Percentiles rank a stretch among this genome's conserved stretches.
phyloP scores from a whole-genome alignment of 2,888 invertebrate genomes.

The Siphonodentalium dalli region DNA sequence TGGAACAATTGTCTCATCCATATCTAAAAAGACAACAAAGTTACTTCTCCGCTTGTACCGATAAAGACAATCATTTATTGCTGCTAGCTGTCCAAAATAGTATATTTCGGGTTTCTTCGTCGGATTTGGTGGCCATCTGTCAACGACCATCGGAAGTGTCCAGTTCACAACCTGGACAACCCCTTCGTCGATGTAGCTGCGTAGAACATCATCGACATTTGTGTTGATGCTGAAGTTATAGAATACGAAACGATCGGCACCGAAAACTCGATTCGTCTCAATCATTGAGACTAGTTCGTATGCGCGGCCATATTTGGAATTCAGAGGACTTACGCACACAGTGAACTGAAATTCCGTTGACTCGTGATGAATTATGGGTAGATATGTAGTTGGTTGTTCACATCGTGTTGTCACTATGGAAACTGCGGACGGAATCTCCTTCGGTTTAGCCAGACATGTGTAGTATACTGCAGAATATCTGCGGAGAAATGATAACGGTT shows the following conservation, averaged over 20 bases:
- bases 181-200: constrained; percentile 39
- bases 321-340: constrained; percentile 46
- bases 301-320: constrained; percentile 39
- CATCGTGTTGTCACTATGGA: constrained; percentile 28
- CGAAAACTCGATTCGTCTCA: constrained; percentile 56
- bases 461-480: constrained; percentile 32
- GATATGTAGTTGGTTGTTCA: constrained; percentile 15
- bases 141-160: constrained; percentile 47
- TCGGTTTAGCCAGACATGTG: constrained; percentile 20
- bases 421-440: constrained; percentile 21
- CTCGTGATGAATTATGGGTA: constrained; percentile 20
- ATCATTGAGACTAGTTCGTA: constrained; percentile 59
- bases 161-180: constrained; percentile 49
- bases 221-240: constrained; percentile 49
- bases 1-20: constrained; percentile 63
- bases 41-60: constrained; percentile 39
- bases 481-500: constrained; percentile 16
- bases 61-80: constrained; percentile 61
- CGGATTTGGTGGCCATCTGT: constrained; percentile 26
- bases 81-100: constrained; percentile 59
- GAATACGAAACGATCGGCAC: constrained; percentile 54
- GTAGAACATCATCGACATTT: constrained; percentile 42
- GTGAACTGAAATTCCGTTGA: constrained; percentile 32
- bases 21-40: constrained; percentile 55
- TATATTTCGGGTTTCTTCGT: constrained; percentile 42